Base-by-base conservation (phyloP, 2,113 vertebrate species). In the Butorides virescens region DNA sequence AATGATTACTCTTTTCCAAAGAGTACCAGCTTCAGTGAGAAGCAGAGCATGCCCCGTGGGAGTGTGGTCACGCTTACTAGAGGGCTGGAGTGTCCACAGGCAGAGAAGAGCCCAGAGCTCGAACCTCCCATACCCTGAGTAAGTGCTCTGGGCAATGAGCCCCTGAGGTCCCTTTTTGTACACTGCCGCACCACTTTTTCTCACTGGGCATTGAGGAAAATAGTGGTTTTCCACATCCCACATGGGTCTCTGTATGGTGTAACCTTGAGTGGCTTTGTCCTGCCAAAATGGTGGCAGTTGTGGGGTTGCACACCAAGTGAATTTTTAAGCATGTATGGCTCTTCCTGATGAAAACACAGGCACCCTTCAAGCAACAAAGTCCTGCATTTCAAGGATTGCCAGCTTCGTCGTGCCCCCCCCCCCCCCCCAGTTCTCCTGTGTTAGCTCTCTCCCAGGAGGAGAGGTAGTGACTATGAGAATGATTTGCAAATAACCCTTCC, bases 131-230 rank as follows among this genome's bases (percentile, higher is more conserved):
- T 62, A n/a, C 25, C 23, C 34, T 72, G 14, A 49, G 27, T 55
- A 74, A 61, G 26, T 23, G 27, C 50, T 86, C 29, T 52, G 55
- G 37, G 39, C 70, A 70, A 1, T 18, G 36, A 78, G 34, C 32
- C 29, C 26, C 10, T 25, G 36, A 29, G 62, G 34, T 52, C 20
- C 13, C 7, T 2, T 70, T 55, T 32, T 59, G 4, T 50, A 36
- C n/a, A 29, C 49, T 53, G 59, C 23, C 68, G 65, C 46, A 30
- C 19, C 13, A 8, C 44, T 34, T 85, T 15, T 52, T 74, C 59
- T 81, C 1, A 1, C 32, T 55, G 47, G 7, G 5, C 1, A 0
- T 23, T 52, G 65, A 47, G 61, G 5, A 0, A 74, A 47, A 30
- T 19, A 50, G 21, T 55, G 78, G 65, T 22, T 87, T 71, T 55